Conservation (phyloP, 2,113 vertebrate species). For the Mohoua ochrocephala region DNA sequence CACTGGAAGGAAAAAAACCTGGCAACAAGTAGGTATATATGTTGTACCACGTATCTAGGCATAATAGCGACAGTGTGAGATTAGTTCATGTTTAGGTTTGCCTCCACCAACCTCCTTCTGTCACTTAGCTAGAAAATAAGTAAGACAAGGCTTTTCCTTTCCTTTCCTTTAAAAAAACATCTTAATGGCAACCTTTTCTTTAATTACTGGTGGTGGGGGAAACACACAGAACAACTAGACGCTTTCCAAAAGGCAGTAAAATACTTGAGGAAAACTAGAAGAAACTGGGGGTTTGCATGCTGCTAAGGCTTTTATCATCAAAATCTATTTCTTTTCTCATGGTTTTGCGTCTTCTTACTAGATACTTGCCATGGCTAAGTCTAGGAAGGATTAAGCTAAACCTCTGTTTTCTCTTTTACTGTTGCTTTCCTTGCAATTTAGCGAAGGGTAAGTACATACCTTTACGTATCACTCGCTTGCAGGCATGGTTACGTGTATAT, state of each 20-base stretch:
- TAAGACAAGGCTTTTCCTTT: not conserved
- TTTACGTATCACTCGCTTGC: slow-evolving; percentile 29
- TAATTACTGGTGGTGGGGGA: not conserved
- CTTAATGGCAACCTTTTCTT: not conserved
- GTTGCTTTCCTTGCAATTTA: slow-evolving; percentile 70
- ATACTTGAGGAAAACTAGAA: not conserved
- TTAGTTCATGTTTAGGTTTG: not conserved
- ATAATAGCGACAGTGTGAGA: not conserved
- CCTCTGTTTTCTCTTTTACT: slow-evolving; percentile 59
- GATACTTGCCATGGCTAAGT: not conserved
- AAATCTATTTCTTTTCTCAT: not conserved
- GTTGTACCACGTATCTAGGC: not conserved
- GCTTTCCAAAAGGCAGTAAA: not conserved
- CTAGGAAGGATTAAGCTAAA: slow-evolving; percentile 31
- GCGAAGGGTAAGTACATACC: slow-evolving; percentile 76
- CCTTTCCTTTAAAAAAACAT: not conserved
- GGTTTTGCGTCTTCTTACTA: not conserved
- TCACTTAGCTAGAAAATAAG: not conserved
- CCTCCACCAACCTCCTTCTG: not conserved
- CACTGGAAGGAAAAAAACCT: slow-evolving; percentile 95
- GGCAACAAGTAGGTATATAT: slow-evolving; percentile 78
- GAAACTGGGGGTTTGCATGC: rapidly evolving
- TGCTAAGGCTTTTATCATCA: not conserved
- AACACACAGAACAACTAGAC: rapidly evolving
- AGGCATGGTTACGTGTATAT: not conserved